Conservation (phyloP, 2,113 vertebrate genomes). For the Tragelaphus buxtoni region DNA sequence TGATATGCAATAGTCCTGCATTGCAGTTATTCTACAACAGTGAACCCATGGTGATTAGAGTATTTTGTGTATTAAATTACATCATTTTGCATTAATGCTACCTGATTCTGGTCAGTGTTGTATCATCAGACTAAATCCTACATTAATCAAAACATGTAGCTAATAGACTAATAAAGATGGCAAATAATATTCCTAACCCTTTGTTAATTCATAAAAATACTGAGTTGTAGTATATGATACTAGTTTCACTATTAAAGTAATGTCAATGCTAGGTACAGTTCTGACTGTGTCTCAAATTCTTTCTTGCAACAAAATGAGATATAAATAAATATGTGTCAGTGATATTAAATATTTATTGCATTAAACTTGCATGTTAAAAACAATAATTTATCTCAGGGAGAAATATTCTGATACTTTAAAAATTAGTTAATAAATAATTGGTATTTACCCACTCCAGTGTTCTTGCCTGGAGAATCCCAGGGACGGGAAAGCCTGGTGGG, state of each 20-base stretch:
- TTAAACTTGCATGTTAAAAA: conserved; percentile 37
- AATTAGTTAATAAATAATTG: conserved; percentile 22
- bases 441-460: too few relatives aligned
- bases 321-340: background rate
- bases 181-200: background rate
- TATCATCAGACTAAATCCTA: background rate
- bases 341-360: conserved; percentile 39
- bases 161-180: background rate
- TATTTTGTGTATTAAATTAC: conserved; percentile 27
- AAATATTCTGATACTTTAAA: conserved; percentile 20
- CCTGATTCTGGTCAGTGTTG: conserved; percentile 5
- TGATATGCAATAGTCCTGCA: conserved; percentile 61
- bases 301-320: background rate
- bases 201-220: background rate
- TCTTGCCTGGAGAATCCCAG: too few relatives aligned
- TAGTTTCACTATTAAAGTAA: background rate
- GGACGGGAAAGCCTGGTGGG: too few relatives aligned
- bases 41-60: background rate
- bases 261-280: background rate
- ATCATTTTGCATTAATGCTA: background rate
- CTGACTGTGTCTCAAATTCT: background rate
- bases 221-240: background rate
- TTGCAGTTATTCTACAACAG: conserved; percentile 17
- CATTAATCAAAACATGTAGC: background rate
- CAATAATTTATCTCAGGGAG: background rate